Percentiles rank a stretch among this genome's conserved stretches.
These are phyloP conservation scores for Tachycineta bicolor DNA, from an alignment of 2,113 vertebrate species.

Conservation along the genomic window DNA sequence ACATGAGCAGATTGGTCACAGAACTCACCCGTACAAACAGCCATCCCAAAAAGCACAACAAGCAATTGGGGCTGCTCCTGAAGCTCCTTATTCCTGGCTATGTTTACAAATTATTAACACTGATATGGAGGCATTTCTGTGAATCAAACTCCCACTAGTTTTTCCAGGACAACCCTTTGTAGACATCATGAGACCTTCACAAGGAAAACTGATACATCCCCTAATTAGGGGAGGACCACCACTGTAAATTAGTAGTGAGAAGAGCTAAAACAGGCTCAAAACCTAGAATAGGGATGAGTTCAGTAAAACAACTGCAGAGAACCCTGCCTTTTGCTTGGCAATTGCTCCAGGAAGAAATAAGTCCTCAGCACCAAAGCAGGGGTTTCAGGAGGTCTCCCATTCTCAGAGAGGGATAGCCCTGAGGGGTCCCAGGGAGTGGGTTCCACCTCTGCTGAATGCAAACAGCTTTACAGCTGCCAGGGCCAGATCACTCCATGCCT, in stretches of 20 bases:
- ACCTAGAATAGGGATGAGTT: background rate
- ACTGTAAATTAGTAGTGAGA: accelerated
- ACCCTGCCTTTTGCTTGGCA: background rate
- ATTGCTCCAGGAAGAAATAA: background rate
- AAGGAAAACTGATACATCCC: background rate
- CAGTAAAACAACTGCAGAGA: background rate
- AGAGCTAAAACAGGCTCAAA: background rate
- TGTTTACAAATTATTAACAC: background rate
- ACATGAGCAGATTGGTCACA: background rate
- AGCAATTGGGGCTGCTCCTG: background rate
- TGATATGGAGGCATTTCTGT: background rate
- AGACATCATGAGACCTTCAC: background rate
- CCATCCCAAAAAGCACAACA: background rate
- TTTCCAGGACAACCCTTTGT: background rate
- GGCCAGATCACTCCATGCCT: background rate
- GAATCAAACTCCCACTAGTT: background rate
- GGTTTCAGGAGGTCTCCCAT: background rate
- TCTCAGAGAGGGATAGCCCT: accelerated
- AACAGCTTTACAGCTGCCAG: background rate
- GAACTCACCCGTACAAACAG: background rate
- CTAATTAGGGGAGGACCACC: background rate
- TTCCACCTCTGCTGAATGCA: background rate
- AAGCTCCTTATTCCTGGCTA: background rate
- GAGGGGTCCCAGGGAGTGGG: background rate
- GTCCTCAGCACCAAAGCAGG: background rate